Conservation (phyloP, 1,140 invertebrate genomes). For the Vollenhovia emeryi region DNA sequence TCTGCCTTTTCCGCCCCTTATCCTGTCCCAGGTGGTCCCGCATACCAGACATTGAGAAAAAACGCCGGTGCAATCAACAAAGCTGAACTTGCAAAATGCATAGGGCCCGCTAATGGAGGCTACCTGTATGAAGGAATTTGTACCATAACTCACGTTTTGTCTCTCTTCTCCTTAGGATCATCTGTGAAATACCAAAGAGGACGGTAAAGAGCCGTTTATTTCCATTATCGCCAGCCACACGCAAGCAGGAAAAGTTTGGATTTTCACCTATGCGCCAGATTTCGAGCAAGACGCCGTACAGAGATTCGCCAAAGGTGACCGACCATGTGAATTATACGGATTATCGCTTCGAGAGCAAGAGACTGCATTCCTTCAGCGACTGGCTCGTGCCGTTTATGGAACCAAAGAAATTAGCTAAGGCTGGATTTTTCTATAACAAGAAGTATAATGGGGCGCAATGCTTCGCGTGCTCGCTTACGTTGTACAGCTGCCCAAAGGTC, state of each 20-base stretch:
- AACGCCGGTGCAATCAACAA: not conserved
- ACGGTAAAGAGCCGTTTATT: too few relatives aligned
- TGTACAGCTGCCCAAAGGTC: slow-evolving; percentile 91
- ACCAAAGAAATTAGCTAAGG: slow-evolving; percentile 71
- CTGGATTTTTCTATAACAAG: slow-evolving; percentile 94
- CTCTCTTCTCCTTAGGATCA: not conserved
- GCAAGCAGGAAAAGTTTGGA: too few relatives aligned
- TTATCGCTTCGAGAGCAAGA: slow-evolving; percentile 87
- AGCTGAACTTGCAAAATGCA: not conserved
- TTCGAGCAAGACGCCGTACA: too few relatives aligned
- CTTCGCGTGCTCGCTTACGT: slow-evolving; percentile 93
- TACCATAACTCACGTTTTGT: not conserved
- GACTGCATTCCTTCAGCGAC: slow-evolving; percentile 87
- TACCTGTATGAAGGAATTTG: not conserved
- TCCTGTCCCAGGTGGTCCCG: not conserved
- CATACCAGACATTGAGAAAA: not conserved
- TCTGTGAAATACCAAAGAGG: too few relatives aligned
- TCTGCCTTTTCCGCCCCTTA: not conserved
- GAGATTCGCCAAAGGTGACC: too few relatives aligned
- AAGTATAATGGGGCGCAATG: slow-evolving; percentile 90
- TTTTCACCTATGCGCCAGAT: too few relatives aligned
- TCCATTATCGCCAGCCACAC: too few relatives aligned
- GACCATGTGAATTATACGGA: slow-evolving; percentile 78
- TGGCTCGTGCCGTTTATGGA: slow-evolving; percentile 85
- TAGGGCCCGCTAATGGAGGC: too few relatives aligned